Evolutionary conservation across 2,113 vertebrate species (phyloP).

Genomic region (Benthochromis sp.): DNA sequence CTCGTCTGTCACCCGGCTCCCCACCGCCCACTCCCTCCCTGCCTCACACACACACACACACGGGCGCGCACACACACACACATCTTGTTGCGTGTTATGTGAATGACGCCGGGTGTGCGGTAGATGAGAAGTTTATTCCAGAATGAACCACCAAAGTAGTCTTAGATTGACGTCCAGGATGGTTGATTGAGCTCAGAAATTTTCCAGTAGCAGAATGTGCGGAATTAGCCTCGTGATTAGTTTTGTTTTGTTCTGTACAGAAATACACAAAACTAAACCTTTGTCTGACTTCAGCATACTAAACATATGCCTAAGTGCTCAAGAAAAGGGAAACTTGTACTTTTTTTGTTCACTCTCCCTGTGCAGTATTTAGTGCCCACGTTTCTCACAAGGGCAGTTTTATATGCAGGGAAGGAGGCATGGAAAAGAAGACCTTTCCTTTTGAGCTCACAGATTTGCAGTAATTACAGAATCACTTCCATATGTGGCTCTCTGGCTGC

Average conservation of each 20-base stretch:
- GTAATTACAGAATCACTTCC: slow-evolving; percentile 81
- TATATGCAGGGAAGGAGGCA: slow-evolving; percentile 69
- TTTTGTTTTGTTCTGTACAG: background rate
- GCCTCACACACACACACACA: background rate
- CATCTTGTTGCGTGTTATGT: slow-evolving; percentile 40
- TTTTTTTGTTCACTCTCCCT: slow-evolving; percentile 15
- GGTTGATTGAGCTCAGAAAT: background rate
- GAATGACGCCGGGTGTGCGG: slow-evolving; percentile 37
- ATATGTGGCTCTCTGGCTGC: slow-evolving; percentile 76
- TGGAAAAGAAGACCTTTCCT: slow-evolving; percentile 75
- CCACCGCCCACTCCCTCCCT: background rate
- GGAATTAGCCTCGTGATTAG: slow-evolving; percentile 16
- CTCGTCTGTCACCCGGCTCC: background rate
- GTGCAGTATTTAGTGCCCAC: slow-evolving; percentile 52
- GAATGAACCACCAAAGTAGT: background rate
- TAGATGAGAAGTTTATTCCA: slow-evolving; percentile 47
- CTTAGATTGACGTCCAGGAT: slow-evolving; percentile 4
- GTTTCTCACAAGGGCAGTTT: slow-evolving; percentile 69
- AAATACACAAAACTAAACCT: background rate
- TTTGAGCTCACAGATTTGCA: slow-evolving; percentile 77
- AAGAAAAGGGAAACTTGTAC: slow-evolving; percentile 20
- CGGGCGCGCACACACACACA: background rate
- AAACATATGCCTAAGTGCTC: slow-evolving; percentile 4
- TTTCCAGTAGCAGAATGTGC: background rate
- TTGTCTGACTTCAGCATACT: background rate